Conservation (phyloP, 2,888 invertebrate species). For the Spodoptera exigua region DNA sequence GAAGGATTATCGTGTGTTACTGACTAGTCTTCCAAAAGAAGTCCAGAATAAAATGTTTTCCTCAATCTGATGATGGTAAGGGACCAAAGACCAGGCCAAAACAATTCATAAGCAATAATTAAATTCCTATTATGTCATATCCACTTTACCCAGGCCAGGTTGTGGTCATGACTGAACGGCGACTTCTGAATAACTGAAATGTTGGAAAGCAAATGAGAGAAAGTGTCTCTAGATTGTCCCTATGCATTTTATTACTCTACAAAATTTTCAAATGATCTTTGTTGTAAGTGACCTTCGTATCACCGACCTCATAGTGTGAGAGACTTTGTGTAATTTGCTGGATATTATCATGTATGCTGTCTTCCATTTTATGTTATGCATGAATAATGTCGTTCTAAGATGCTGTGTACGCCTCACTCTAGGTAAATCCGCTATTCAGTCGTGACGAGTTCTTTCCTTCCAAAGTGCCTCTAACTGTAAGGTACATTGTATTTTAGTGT, state of each 20-base stretch:
- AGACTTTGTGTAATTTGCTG: conserved; percentile 18
- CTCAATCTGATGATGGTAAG: conserved; percentile 66
- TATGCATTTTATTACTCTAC: neutral
- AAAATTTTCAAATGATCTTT: too few relatives aligned
- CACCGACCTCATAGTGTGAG: conserved; percentile 14
- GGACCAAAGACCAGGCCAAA: conserved; percentile 62
- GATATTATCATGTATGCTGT: conserved; percentile 9
- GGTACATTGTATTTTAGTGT: conserved; percentile 65
- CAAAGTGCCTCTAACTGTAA: conserved; percentile 79
- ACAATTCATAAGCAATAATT: conserved; percentile 57
- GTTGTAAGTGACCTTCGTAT: neutral
- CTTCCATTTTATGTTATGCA: conserved; percentile 4
- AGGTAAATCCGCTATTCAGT: conserved; percentile 49
- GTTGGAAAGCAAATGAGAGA: conserved; percentile 4
- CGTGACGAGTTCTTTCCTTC: conserved; percentile 54
- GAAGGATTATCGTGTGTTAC: conserved; percentile 37
- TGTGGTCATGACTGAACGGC: conserved; percentile 58
- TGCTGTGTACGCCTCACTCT: conserved; percentile 1
- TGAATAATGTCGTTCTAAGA: conserved; percentile 3
- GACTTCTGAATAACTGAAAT: conserved; percentile 47
- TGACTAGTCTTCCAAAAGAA: conserved; percentile 64
- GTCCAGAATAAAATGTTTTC: conserved; percentile 48
- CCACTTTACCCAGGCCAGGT: conserved; percentile 42
- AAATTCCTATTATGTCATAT: conserved; percentile 47
- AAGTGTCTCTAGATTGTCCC: conserved; percentile 11